Conservation (phyloP, 2,113 vertebrate species). For the Monarcha castaneiventris region DNA sequence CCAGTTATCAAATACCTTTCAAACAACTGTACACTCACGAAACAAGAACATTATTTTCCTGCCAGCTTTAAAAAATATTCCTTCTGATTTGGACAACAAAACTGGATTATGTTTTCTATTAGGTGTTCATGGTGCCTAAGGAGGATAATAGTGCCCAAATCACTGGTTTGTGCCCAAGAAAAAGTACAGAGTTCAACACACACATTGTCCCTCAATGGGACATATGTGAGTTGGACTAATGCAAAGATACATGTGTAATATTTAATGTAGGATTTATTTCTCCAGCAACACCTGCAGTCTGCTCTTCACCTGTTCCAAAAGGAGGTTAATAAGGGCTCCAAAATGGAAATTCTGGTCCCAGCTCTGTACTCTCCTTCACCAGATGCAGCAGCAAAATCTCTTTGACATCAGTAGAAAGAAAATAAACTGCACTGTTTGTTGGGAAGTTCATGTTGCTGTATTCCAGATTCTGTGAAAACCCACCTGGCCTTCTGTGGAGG, state of each 20-base stretch:
- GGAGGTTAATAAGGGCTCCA: background rate
- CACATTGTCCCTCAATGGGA: background rate
- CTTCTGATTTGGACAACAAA: background rate
- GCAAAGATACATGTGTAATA: background rate
- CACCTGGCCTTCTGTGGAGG: background rate
- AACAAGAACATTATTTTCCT: background rate
- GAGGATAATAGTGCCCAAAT: background rate
- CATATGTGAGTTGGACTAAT: background rate
- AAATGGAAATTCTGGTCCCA: background rate
- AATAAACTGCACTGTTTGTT: background rate
- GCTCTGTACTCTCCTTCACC: background rate
- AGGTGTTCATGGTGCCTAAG: background rate
- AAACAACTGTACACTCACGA: background rate
- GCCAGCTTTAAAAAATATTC: background rate
- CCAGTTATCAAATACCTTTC: background rate
- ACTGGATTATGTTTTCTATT: background rate
- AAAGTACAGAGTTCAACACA: background rate
- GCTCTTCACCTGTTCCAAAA: background rate
- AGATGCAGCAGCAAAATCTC: conserved; percentile 1
- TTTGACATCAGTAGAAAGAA: background rate
- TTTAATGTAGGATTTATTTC: background rate
- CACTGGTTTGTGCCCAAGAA: background rate
- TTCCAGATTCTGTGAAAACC: background rate
- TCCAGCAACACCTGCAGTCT: background rate
- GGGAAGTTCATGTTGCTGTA: background rate